Conservation (phyloP, 30 jellyfish, hydroid and myxozoan genomes). For the Hydra vulgaris region DNA sequence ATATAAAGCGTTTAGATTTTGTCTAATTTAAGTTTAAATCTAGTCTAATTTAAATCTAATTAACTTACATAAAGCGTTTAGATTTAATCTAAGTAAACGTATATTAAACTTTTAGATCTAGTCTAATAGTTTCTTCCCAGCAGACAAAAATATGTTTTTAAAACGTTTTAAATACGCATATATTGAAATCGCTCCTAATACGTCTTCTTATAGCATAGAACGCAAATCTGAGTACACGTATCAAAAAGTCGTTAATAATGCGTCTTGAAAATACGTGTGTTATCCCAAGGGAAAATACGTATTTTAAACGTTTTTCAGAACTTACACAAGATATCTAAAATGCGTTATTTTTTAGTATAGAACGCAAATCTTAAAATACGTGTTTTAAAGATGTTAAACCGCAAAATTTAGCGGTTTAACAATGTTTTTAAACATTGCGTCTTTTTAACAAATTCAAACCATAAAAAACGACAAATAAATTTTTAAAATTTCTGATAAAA, state of each 20-base stretch:
- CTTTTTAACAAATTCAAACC: neutral
- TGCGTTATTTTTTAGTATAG: too few relatives aligned
- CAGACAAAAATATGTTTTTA: neutral
- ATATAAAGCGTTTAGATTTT: too few relatives aligned
- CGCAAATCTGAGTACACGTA: neutral
- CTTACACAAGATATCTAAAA: neutral
- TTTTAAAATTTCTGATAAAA: neutral
- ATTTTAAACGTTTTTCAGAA: too few relatives aligned
- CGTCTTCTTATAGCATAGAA: neutral
- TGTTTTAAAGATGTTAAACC: neutral
- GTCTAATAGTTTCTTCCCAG: too few relatives aligned
- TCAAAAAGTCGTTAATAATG: neutral
- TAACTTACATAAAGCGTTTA: too few relatives aligned
- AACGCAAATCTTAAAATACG: neutral
- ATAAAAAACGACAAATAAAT: neutral
- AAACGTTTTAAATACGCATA: neutral
- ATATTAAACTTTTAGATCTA: too few relatives aligned
- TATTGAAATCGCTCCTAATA: neutral
- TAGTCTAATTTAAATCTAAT: too few relatives aligned
- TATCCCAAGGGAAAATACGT: neutral
- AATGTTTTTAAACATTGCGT: neutral
- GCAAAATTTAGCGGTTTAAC: neutral
- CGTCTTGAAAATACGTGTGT: neutral
- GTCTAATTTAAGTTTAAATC: too few relatives aligned
- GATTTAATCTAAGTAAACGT: too few relatives aligned